These are phyloP conservation scores for Zelostemma sp. DNA, from an alignment of 1,140 invertebrate genomes.

Conservation along the genomic window DNA sequence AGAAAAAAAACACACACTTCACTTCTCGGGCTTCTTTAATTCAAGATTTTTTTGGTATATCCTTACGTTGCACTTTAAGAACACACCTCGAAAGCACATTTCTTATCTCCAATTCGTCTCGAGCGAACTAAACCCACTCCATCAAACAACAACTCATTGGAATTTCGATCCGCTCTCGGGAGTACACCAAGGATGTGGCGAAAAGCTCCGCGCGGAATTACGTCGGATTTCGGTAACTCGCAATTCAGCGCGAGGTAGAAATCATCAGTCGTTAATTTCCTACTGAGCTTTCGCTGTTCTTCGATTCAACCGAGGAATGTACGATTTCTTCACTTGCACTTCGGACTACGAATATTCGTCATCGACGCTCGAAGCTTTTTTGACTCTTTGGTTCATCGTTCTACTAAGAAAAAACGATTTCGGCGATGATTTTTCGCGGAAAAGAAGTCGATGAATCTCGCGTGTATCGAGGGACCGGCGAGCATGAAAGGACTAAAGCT, in stretches of 20 bases:
- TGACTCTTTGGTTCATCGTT: neutral
- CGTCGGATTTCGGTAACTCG: neutral
- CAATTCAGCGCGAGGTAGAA: neutral
- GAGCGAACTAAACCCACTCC: conserved; percentile 12
- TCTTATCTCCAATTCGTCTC: conserved; percentile 7
- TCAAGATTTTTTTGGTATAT: conserved; percentile 20
- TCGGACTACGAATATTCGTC: neutral
- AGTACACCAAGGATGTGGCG: neutral
- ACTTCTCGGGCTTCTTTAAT: conserved; percentile 28
- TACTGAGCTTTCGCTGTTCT: neutral
- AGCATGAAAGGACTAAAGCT: conserved; percentile 44
- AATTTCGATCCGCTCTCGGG: neutral
- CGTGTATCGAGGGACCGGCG: conserved; percentile 22
- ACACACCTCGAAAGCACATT: conserved; percentile 41
- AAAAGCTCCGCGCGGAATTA: neutral
- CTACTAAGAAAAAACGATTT: neutral
- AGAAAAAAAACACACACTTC: conserved; percentile 34
- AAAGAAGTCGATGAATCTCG: too few species aligned
- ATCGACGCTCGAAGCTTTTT: conserved; percentile 1
- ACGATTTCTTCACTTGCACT: neutral
- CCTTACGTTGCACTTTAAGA: conserved; percentile 42
- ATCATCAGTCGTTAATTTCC: neutral
- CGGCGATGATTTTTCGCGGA: conserved; percentile 7
- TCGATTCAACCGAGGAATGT: neutral
- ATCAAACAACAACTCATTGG: conserved; percentile 8